phyloP scores from a whole-genome alignment of 2,797 vertebrate species.

The Rhynchotus rufescens region DNA sequence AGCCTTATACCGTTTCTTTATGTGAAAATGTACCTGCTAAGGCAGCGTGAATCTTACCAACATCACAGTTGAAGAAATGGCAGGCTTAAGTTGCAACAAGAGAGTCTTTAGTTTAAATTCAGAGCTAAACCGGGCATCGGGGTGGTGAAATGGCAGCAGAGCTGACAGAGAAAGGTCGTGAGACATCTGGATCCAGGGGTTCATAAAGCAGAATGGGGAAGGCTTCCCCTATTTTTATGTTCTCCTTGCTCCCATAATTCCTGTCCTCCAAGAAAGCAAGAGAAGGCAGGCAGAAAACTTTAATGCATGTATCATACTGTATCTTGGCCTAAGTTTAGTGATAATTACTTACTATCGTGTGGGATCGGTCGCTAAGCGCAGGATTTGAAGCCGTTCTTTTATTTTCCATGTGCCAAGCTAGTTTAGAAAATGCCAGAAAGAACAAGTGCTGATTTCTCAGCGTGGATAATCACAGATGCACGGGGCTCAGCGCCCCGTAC shows the following conservation, averaged over 20 bases:
- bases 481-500: neutral
- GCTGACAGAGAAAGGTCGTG: neutral
- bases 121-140: neutral
- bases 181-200: neutral
- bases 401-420: neutral
- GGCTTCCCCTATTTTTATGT: neutral
- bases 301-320: neutral
- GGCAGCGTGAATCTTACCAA: neutral
- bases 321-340: neutral
- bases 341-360: neutral
- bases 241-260: neutral
- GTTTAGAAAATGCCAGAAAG: neutral
- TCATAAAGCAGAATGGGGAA: neutral
- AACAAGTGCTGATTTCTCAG: neutral
- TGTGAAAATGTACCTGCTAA: neutral
- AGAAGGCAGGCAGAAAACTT: neutral
- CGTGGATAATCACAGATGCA: neutral
- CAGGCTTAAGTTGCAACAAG: neutral
- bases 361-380: neutral
- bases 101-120: neutral
- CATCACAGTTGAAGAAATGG: neutral
- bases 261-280: neutral
- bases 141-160: neutral
- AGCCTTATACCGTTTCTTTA: neutral
- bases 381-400: neutral